Evolutionary conservation across 2,797 vertebrate genomes (phyloP).

Genomic region (Rhinoraja longicauda): DNA sequence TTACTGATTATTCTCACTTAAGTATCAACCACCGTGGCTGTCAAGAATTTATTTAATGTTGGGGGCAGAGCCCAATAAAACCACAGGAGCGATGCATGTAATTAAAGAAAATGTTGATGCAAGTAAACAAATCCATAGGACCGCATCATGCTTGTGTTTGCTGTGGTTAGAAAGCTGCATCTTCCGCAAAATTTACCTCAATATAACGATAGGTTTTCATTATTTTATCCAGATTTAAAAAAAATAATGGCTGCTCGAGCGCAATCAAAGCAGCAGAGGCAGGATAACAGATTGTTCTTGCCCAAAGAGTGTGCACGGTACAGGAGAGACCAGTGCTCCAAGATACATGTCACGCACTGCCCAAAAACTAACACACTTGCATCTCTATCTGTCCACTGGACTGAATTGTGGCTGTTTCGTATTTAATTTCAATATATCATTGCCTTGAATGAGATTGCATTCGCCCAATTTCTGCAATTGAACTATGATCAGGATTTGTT

Average conservation of each 20-base stretch:
- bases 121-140: conserved; percentile 9
- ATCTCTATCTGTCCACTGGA: neutral
- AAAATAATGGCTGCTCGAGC: neutral
- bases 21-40: neutral
- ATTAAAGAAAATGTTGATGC: conserved; percentile 24
- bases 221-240: neutral
- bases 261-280: neutral
- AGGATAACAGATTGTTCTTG: neutral
- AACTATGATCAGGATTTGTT: neutral
- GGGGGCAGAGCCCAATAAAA: neutral
- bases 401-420: neutral
- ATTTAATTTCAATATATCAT: neutral
- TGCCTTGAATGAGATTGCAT: neutral
- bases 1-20: neutral
- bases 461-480: neutral
- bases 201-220: neutral
- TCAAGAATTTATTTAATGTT: conserved; percentile 4
- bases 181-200: neutral
- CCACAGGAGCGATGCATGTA: neutral
- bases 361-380: neutral
- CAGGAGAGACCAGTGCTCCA: neutral
- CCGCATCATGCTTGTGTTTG: neutral
- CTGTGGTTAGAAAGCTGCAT: conserved; percentile 18
- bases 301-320: neutral
- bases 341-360: neutral